A percentile compares a stretch with the other conserved stretches of the same genome.
These are phyloP conservation scores for Fregetta grallaria DNA, from an alignment of 2,113 vertebrate genomes.

Conservation along the genomic window DNA sequence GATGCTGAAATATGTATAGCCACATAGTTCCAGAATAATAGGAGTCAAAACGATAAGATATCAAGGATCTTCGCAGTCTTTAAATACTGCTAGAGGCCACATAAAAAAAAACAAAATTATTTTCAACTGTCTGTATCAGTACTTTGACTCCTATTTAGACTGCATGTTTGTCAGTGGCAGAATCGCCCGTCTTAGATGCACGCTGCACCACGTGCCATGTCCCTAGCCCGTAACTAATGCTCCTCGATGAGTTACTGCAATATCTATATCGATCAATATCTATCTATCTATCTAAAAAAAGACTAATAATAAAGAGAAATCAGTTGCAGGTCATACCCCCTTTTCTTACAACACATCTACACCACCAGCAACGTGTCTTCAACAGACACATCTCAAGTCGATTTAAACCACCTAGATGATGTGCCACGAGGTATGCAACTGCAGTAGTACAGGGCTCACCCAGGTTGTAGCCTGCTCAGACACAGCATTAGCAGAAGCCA, in stretches of 20 bases:
- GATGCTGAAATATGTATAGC: slow-evolving; percentile 25
- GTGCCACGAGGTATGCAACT: neutral
- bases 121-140: neutral
- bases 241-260: neutral
- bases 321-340: neutral
- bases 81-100: neutral
- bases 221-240: neutral
- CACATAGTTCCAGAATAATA: slow-evolving; percentile 18
- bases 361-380: neutral
- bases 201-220: neutral
- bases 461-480: neutral
- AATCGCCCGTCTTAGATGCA: neutral
- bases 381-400: neutral
- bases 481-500: neutral
- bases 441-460: neutral
- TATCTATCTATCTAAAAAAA: neutral
- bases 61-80: neutral
- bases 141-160: neutral
- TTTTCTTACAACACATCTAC: neutral
- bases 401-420: neutral
- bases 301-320: neutral
- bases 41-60: neutral
- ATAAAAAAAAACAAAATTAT: neutral
- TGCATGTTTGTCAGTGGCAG: neutral
- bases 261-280: no score